Conservation (phyloP, 2,888 invertebrate species). For the Ypsolopha sequella region DNA sequence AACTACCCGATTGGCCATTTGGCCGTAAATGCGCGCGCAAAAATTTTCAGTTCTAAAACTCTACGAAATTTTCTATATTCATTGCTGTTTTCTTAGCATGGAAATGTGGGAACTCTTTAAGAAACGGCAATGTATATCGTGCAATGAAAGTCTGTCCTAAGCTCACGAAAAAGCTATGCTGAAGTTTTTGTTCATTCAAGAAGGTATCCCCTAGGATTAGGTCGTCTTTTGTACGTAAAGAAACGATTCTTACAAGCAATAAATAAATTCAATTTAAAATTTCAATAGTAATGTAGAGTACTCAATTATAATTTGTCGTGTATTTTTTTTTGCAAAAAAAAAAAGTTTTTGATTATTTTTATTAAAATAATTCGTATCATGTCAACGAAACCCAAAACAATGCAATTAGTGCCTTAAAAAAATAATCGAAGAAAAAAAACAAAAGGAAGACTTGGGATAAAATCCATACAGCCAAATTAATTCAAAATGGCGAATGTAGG, state of each 20-base stretch:
- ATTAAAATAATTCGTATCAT: too few species aligned
- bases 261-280: too few species aligned
- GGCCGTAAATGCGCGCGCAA: constrained; percentile 3
- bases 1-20: constrained; percentile 2
- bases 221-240: neutral
- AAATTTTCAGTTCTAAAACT: neutral
- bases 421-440: too few species aligned
- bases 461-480: neutral
- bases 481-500: constrained; percentile 73
- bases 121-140: neutral
- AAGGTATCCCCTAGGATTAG: neutral
- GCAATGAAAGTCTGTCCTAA: neutral
- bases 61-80: neutral
- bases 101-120: neutral
- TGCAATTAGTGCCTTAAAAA: neutral
- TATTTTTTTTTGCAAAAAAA: too few species aligned
- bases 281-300: too few species aligned
- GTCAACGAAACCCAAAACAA: neutral
- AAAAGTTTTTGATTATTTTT: too few species aligned
- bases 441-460: neutral
- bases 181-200: neutral
- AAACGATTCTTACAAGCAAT: too few species aligned
- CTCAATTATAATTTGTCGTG: too few species aligned
- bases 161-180: neutral
- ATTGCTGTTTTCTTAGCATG: neutral